Conservation (phyloP, 1,140 invertebrate genomes). For the Mylabris phalerata region DNA sequence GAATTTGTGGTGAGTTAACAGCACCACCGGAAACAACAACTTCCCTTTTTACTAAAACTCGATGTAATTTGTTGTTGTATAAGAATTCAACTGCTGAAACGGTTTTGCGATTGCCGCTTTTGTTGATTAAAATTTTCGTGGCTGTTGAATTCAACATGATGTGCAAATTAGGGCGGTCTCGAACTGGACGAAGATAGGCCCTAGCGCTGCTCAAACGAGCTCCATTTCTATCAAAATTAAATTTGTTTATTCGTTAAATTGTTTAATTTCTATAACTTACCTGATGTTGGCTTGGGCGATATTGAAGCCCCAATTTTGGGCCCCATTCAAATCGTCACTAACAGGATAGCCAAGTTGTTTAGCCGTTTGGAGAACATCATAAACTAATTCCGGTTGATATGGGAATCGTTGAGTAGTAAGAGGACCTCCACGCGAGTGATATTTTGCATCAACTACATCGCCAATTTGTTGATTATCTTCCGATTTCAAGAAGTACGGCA, state of each 20-base stretch:
- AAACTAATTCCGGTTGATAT: conserved; percentile 46
- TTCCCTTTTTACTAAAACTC: conserved; percentile 45
- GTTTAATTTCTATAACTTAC: conserved; percentile 16
- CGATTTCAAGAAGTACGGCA: conserved; percentile 51
- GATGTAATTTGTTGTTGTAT: conserved; percentile 39
- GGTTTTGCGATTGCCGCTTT: conserved; percentile 21
- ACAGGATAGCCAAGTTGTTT: conserved; percentile 48
- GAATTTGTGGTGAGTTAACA: conserved; percentile 52
- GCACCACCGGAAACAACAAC: conserved; percentile 52
- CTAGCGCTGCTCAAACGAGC: conserved; percentile 56
- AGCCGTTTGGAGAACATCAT: conserved; percentile 54
- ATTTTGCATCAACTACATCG: conserved; percentile 38
- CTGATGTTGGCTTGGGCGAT: conserved; percentile 39
- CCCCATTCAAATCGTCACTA: conserved; percentile 54
- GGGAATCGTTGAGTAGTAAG: conserved; percentile 47
- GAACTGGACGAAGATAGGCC: conserved; percentile 55
- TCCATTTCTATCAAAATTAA: conserved; percentile 47
- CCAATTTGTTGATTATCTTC: conserved; percentile 50
- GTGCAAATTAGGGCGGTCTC: conserved; percentile 60
- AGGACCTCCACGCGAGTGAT: conserved; percentile 45
- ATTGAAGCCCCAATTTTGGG: conserved; percentile 41
- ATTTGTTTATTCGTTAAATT: too few species aligned
- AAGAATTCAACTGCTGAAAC: conserved; percentile 42
- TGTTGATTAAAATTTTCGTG: conserved; percentile 43
- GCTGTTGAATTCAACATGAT: conserved; percentile 59